phyloP scores from a whole-genome alignment of 1,140 invertebrate genomes.

The Drosophila hydei region DNA sequence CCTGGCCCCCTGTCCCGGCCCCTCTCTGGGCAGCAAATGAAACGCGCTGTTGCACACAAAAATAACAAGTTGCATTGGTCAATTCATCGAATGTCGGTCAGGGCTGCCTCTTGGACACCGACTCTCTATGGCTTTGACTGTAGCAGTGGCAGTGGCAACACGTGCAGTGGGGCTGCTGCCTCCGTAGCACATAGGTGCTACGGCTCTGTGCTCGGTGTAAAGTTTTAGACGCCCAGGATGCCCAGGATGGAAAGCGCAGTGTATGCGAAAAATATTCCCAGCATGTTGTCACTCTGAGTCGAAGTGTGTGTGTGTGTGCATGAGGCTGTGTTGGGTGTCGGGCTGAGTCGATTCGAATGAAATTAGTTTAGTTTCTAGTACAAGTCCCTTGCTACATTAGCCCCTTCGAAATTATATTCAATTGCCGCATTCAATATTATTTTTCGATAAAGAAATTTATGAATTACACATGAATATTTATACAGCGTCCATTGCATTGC shows the following conservation, averaged over 20 bases:
- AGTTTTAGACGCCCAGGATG: conserved; percentile 9
- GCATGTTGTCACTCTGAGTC: neutral
- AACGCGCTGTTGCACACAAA: conserved; percentile 79
- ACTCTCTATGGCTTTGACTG: neutral
- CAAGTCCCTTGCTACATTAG: conserved; percentile 32
- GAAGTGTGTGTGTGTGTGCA: neutral
- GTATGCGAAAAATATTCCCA: conserved; percentile 12
- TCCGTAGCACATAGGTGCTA: too few relatives aligned
- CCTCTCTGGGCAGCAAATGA: conserved; percentile 45
- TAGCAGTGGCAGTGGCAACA: neutral
- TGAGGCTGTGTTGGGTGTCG: neutral
- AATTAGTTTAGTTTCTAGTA: conserved; percentile 65
- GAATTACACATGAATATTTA: too few relatives aligned
- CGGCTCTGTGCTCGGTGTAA: conserved; percentile 25
- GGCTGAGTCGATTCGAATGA: conserved; percentile 22
- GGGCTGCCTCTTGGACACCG: conserved; percentile 47
- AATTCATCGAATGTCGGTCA: conserved; percentile 81
- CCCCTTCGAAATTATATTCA: conserved; percentile 30
- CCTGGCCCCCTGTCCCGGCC: neutral
- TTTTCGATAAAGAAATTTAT: neutral
- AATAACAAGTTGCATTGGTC: conserved; percentile 79
- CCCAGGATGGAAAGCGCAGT: neutral
- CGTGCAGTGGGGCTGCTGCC: neutral
- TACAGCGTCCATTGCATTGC: too few relatives aligned
- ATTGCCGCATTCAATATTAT: conserved; percentile 27